A percentile compares a stretch with the other conserved stretches of the same genome.
These are phyloP conservation scores for Temnothorax unifasciatus DNA, from an alignment of 2,888 invertebrate genomes.

Conservation along the genomic window DNA sequence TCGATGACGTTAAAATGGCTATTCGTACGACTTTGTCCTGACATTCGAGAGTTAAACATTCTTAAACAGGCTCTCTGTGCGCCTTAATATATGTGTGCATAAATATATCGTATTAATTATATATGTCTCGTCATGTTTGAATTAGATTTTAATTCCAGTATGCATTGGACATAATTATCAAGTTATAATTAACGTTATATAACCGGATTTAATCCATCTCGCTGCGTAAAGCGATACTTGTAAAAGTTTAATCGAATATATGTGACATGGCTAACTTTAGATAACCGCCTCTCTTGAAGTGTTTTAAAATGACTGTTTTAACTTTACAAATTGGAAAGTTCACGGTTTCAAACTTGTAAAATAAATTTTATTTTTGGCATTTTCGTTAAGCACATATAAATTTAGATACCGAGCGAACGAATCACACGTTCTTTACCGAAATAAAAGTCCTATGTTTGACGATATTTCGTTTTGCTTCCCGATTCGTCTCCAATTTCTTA, in stretches of 20 bases:
- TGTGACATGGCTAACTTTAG: slow-evolving; percentile 17
- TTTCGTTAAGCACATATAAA: background rate
- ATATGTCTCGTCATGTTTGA: background rate
- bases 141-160: background rate
- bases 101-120: background rate
- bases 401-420: background rate
- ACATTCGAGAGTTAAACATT: background rate
- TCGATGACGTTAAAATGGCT: slow-evolving; percentile 71
- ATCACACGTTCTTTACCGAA: background rate
- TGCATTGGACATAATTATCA: slow-evolving; percentile 4
- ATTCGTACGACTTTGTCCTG: background rate
- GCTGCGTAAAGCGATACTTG: background rate
- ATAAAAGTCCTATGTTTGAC: background rate
- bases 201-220: background rate
- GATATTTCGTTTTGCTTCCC: background rate
- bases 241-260: slow-evolving; percentile 12
- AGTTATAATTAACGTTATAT: background rate
- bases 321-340: slow-evolving; percentile 5
- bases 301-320: slow-evolving; percentile 9
- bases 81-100: no score
- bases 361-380: slow-evolving; percentile 23
- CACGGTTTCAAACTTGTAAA: background rate
- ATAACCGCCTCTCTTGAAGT: background rate
- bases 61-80: background rate
- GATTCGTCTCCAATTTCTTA: slow-evolving; percentile 2